A percentile compares a stretch with the other conserved stretches of the same genome.
Conservation (phyloP, 2,113 vertebrate species). For the Bos indicus region DNA sequence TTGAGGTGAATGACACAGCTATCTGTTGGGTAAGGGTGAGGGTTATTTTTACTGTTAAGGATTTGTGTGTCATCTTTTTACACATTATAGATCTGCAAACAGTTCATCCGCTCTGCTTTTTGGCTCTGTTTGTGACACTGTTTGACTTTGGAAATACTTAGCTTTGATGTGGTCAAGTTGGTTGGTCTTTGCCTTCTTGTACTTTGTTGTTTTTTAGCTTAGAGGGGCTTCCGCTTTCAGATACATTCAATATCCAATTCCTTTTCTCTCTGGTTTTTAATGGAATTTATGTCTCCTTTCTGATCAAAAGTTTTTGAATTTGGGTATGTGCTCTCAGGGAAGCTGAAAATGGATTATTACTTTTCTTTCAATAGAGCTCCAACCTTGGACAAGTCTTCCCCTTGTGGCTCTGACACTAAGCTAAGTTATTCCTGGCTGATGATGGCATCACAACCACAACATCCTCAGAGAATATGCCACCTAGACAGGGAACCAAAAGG, state of each 20-base stretch:
- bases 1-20: neutral
- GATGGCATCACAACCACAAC: neutral
- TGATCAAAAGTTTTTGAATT: neutral
- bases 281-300: neutral
- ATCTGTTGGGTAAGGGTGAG: neutral
- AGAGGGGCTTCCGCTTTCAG: neutral
- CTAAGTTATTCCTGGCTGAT: neutral
- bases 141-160: slow-evolving; percentile 15
- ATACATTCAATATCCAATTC: neutral
- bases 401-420: neutral
- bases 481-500: neutral
- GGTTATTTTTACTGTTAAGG: neutral
- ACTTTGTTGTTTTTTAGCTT: slow-evolving; percentile 27
- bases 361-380: neutral
- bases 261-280: neutral
- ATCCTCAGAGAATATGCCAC: neutral
- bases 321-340: neutral
- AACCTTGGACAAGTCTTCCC: neutral
- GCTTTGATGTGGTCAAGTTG: neutral
- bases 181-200: neutral
- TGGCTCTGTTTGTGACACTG: neutral
- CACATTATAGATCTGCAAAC: neutral
- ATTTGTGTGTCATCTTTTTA: slow-evolving; percentile 1
- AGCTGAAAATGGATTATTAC: neutral
- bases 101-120: neutral